A percentile compares a stretch with the other conserved stretches of the same genome.
Evolutionary conservation across 2,797 vertebrate species (phyloP).

Genomic region (Argentina silus): DNA sequence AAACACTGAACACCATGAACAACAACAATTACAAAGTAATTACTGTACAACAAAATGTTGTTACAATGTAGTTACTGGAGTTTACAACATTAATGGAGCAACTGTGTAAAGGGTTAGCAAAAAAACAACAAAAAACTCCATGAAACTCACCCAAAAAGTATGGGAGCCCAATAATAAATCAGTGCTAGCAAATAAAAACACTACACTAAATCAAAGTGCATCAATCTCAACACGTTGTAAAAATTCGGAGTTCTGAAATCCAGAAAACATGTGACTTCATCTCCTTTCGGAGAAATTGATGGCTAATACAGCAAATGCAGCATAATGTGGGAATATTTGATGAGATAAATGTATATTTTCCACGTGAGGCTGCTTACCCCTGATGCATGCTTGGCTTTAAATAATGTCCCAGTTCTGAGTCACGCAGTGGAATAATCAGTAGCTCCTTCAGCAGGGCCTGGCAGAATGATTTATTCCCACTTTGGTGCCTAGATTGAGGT

Average conservation of each 20-base stretch:
- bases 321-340: slow-evolving; percentile 34
- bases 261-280: slow-evolving; percentile 24
- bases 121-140: not conserved
- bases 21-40: no score
- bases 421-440: slow-evolving; percentile 65
- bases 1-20: no score
- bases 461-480: slow-evolving; percentile 73
- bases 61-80: no score
- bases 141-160: not conserved
- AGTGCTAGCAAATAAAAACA: no score
- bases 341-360: slow-evolving; percentile 54
- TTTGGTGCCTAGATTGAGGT: slow-evolving; percentile 64
- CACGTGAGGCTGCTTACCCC: slow-evolving; percentile 52
- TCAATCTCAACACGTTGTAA: not conserved
- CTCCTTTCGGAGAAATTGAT: slow-evolving; percentile 28
- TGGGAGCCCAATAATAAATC: not conserved
- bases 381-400: slow-evolving; percentile 52
- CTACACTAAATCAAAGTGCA: not conserved
- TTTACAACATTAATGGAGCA: no score
- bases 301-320: slow-evolving; percentile 28
- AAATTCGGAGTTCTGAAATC: slow-evolving; percentile 18
- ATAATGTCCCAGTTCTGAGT: slow-evolving; percentile 63
- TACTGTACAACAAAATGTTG: no score
- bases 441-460: slow-evolving; percentile 65
- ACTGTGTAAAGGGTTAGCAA: no score